Conservation (phyloP, 2,113 vertebrate genomes). For the Spea multiplicata region DNA sequence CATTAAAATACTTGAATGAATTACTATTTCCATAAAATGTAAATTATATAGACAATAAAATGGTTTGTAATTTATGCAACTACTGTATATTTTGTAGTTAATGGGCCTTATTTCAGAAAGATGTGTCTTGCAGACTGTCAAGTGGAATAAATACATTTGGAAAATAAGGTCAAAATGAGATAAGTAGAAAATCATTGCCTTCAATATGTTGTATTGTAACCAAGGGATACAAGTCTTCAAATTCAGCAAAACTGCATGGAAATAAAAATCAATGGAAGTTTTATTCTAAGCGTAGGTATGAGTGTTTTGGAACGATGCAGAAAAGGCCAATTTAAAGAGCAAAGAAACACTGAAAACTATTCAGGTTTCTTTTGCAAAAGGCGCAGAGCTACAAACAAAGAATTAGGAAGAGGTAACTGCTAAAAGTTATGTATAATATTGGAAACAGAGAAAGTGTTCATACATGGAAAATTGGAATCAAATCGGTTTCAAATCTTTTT, state of each 20-base stretch:
- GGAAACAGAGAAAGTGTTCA: too few species aligned
- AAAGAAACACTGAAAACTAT: not conserved
- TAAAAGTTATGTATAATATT: too few species aligned
- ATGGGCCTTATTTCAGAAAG: slow-evolving; percentile 47
- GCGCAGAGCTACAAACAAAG: too few species aligned
- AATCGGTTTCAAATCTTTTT: too few species aligned
- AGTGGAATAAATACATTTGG: slow-evolving; percentile 49
- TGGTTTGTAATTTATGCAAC: slow-evolving; percentile 48
- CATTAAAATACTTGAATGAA: slow-evolving; percentile 45
- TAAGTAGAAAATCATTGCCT: slow-evolving; percentile 40
- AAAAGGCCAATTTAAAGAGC: not conserved
- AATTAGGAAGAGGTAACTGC: too few species aligned
- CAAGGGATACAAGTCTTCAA: slow-evolving; percentile 22
- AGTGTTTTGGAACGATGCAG: not conserved
- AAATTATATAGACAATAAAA: slow-evolving; percentile 48
- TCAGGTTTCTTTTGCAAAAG: not conserved
- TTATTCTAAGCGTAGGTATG: not conserved
- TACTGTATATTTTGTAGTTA: slow-evolving; percentile 48
- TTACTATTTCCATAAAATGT: slow-evolving; percentile 48
- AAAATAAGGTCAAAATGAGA: slow-evolving; percentile 47
- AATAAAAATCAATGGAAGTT: not conserved
- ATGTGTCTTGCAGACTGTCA: slow-evolving; percentile 46
- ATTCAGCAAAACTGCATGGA: slow-evolving; percentile 10
- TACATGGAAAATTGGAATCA: too few species aligned
- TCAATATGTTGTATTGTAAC: slow-evolving; percentile 43